phyloP scores from a whole-genome alignment of 2,797 vertebrate species.

The Echiichthys vipera region DNA sequence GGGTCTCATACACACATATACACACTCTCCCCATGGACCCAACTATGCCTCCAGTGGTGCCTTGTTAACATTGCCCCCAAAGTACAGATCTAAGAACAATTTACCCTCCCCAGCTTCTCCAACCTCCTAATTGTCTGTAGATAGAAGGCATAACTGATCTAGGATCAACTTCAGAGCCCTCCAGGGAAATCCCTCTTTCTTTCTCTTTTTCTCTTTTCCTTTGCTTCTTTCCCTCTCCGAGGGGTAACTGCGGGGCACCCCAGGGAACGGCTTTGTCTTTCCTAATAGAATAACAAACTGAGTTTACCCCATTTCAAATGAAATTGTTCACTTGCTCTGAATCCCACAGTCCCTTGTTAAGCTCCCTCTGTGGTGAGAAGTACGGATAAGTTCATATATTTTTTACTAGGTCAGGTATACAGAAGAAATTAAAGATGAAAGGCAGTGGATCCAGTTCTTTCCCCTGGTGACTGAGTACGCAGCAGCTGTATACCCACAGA shows the following conservation, averaged over 20 bases:
- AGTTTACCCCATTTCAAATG: constrained; percentile 78
- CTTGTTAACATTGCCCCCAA: constrained; percentile 82
- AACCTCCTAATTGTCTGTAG: constrained; percentile 80
- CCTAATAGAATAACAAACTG: constrained; percentile 80
- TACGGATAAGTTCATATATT: constrained; percentile 73
- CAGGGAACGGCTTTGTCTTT: constrained; percentile 77
- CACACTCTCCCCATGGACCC: constrained; percentile 67
- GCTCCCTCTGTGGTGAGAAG: constrained; percentile 50
- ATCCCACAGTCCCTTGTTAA: constrained; percentile 71
- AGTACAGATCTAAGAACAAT: constrained; percentile 82
- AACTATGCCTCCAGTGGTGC: constrained; percentile 80
- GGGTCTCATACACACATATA: constrained; percentile 51
- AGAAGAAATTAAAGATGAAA: constrained; percentile 80
- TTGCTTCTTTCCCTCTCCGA: constrained; percentile 63
- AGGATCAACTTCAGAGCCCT: constrained; percentile 68
- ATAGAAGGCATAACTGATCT: constrained; percentile 78
- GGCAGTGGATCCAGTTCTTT: constrained; percentile 66
- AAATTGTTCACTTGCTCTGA: constrained; percentile 63
- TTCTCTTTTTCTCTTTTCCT: constrained; percentile 53
- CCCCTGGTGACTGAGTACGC: constrained; percentile 58
- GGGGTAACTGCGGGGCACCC: constrained; percentile 76
- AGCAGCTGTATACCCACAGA: constrained; percentile 68
- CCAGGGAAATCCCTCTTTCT: constrained; percentile 64
- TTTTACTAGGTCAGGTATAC: constrained; percentile 76
- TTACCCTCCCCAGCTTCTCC: constrained; percentile 79